Percentiles rank a stretch among this genome's conserved stretches.
These are phyloP conservation scores for Scaptomyza pallida DNA, from an alignment of 1,140 invertebrate species.

Conservation along the genomic window DNA sequence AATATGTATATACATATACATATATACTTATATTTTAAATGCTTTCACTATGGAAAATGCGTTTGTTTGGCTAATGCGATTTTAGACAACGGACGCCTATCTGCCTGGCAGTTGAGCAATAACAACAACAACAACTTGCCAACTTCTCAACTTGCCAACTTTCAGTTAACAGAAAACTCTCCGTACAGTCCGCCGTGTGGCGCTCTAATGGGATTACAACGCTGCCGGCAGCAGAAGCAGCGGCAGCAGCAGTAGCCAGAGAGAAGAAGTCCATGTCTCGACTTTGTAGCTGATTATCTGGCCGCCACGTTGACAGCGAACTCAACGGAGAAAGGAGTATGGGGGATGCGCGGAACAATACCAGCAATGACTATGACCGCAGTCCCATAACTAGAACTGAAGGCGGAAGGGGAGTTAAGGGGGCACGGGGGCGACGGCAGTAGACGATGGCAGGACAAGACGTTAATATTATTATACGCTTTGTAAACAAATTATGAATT, in stretches of 20 bases:
- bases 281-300: conserved; percentile 70
- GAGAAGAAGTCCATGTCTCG: conserved; percentile 36
- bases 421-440: conserved; percentile 10
- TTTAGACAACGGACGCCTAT: conserved; percentile 41
- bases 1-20: too few species aligned
- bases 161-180: conserved; percentile 25
- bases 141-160: conserved; percentile 15
- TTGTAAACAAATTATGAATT: conserved; percentile 83
- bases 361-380: conserved; percentile 1
- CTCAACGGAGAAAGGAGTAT: conserved; percentile 21
- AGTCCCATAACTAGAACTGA: neutral
- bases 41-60: conserved; percentile 47
- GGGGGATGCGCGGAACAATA: neutral
- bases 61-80: conserved; percentile 69
- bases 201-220: conserved; percentile 56
- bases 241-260: neutral
- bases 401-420: neutral
- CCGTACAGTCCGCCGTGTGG: conserved; percentile 21
- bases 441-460: conserved; percentile 55
- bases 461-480: conserved; percentile 82
- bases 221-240: conserved; percentile 31
- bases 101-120: conserved; percentile 18
- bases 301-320: conserved; percentile 60
- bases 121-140: too few species aligned
- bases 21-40: too few species aligned